Evolutionary conservation across 2,888 invertebrate genomes (phyloP), one percentile per base, ranked within the genome.

Genomic region (Hemistola chrysoprasaria): DNA sequence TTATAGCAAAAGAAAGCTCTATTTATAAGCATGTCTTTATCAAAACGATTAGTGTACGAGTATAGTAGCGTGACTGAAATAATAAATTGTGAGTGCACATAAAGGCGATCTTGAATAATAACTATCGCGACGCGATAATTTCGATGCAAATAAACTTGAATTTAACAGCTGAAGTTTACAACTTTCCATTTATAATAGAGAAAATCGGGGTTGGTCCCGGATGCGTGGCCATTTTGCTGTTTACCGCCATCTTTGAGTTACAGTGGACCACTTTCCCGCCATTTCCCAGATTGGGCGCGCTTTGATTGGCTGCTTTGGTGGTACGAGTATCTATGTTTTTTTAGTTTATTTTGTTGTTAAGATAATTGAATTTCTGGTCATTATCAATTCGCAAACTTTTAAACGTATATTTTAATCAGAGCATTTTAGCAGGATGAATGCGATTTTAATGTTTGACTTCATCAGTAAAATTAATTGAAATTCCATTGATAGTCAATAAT

Each of bases 211-310:
- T 48, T 39, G 47, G 47, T 47, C 46, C 50, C 50, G 53, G 53
- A 54, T 53, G 49, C 51, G 56, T 56, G 54, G 62, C 55, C 57
- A 56, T 58, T 56, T 24, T 27, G 11, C 2, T 2, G 6, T n/a
- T 8, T n/a, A n/a, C 10, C 5, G 11, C 31, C 8, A 32, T 49
- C 57, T 47, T 46, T 41, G 29, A 8, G 3, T 16, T 16, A 16
- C 4, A 16, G 16, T 16, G 16, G 16, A 56, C 52, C 69, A 70
- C 70, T 74, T 71, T 74, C 68, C 66, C 67, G 65, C 60, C 68
- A 50, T 69, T 71, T 71, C 65, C 68, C 59, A 48, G 44, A 53
- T 53, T 41, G 33, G 41, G 53, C 43, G 51, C 44, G 56, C 51
- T 39, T 43, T 40, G 27, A 30, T 40, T 36, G 28, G 36, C n/a